Evolutionary conservation across 2,888 invertebrate species (phyloP).

Genomic region (Halocaridina rubra): DNA sequence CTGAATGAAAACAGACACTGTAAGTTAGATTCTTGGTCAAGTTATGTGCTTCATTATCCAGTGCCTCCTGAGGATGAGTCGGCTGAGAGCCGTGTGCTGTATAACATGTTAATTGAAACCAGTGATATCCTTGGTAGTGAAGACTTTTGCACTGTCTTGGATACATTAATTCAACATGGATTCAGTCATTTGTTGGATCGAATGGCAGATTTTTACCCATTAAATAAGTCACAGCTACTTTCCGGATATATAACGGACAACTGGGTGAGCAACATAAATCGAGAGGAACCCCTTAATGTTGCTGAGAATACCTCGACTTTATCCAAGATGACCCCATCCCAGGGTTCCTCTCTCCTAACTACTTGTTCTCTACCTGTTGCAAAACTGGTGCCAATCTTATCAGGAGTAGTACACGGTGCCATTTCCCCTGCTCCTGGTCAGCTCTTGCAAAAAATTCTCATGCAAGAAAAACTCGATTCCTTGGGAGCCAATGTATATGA

Average conservation of each 20-base stretch:
- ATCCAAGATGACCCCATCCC: not conserved
- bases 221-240: not conserved
- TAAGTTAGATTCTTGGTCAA: conserved; percentile 49
- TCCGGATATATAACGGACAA: not conserved
- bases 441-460: conserved; percentile 48
- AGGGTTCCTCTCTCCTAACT: not conserved
- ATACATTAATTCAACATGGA: conserved; percentile 53
- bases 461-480: conserved; percentile 40
- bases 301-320: not conserved
- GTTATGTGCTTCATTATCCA: conserved; percentile 38
- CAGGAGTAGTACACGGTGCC: conserved; percentile 45
- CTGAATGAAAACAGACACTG: not conserved
- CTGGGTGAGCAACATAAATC: conserved; percentile 39
- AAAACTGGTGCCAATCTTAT: conserved; percentile 57
- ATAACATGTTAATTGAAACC: conserved; percentile 54
- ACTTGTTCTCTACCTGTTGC: conserved; percentile 41
- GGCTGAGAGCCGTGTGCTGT: conserved; percentile 31
- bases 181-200: conserved; percentile 51
- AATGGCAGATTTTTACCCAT: conserved; percentile 58
- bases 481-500: conserved; percentile 58
- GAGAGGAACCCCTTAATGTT: not conserved
- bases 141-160: conserved; percentile 51
- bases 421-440: conserved; percentile 52
- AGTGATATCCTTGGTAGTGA: conserved; percentile 54
- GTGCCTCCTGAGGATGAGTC: conserved; percentile 36